phyloP scores from a whole-genome alignment of 2,888 invertebrate genomes.

The Helleia helle region DNA sequence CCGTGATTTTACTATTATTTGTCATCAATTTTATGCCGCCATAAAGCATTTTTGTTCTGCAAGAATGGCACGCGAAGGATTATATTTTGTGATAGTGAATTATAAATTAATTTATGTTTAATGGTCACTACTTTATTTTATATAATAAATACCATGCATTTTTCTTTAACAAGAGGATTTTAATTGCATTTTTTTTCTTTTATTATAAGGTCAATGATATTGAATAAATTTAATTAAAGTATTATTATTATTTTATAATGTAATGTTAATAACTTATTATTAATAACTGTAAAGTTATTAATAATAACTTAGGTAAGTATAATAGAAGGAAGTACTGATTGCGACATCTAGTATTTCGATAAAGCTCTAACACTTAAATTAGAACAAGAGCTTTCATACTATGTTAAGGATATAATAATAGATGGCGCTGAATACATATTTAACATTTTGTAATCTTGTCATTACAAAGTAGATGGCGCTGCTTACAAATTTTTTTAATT shows the following conservation, averaged over 20 bases:
- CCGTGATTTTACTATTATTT: constrained; percentile 73
- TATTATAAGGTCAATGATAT: too few relatives aligned
- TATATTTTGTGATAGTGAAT: constrained; percentile 1
- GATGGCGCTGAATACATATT: constrained; percentile 29
- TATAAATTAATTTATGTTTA: neutral
- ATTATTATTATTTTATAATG: too few relatives aligned
- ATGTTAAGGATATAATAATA: constrained; percentile 17
- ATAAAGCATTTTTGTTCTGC: constrained; percentile 48
- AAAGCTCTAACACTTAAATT: neutral
- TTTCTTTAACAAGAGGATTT: too few relatives aligned
- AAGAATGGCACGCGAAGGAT: constrained; percentile 15
- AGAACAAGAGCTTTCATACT: neutral
- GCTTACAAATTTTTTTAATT: too few relatives aligned
- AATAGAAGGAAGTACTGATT: too few relatives aligned
- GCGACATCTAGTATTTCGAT: neutral
- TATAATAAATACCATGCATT: neutral
- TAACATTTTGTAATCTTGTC: constrained; percentile 7
- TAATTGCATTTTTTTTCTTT: neutral
- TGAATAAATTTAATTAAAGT: too few relatives aligned
- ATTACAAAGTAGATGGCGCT: constrained; percentile 31
- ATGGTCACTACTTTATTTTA: neutral
- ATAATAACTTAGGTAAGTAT: too few relatives aligned
- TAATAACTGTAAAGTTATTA: too few relatives aligned
- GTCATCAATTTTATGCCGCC: constrained; percentile 69
- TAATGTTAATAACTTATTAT: too few relatives aligned